Evolutionary conservation across 2,888 invertebrate species (phyloP), one percentile per base, ranked within the genome.

Genomic region (Galerucella pusilla): DNA sequence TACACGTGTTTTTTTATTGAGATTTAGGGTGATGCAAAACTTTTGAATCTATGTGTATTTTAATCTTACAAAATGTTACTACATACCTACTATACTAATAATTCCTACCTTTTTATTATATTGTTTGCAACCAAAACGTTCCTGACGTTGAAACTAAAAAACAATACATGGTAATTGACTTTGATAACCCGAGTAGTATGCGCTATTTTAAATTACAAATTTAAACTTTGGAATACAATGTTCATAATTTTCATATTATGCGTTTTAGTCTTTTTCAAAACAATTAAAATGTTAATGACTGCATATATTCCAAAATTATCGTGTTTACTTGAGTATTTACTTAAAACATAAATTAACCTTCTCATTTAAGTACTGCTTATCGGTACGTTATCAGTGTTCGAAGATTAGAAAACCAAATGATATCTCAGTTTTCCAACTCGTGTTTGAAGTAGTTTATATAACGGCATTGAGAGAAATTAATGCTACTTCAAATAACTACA

Each of bases 281-380:
- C 59, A 65, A 65, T 65, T 65, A 45, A 64, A 76, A 68, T 68
- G 45, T 65, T 76, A 77, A 79, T 77, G 75, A 72, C 59, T n/a
- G 60, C 74, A 75, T 79, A 77, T 77, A 74, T 79, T 79, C 73
- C 68, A 61, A 75, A 73, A 74, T 79, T 79, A 77, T 79, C 79
- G 49, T 78, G 75, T 73, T 77, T 74, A 74, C 73, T 73, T 64
- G 69, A 68, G 66, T 60, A 75, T 74, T 74, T 75, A 71, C 76
- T 76, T 57, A 69, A 64, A 71, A 71, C 49, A 65, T 46, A 65
- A 71, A 71, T 73, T 77, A 76, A 78, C 76, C 76, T 76, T 75
- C 70, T 76, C 74, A 73, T 60, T 70, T 57, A 63, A 69, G 52
- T 65, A 70, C 76, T 68, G 49, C 42, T 70, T 68, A 72, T 75